phyloP scores from a whole-genome alignment of 2,113 vertebrate species.

The Microcebus lehilahytsara region DNA sequence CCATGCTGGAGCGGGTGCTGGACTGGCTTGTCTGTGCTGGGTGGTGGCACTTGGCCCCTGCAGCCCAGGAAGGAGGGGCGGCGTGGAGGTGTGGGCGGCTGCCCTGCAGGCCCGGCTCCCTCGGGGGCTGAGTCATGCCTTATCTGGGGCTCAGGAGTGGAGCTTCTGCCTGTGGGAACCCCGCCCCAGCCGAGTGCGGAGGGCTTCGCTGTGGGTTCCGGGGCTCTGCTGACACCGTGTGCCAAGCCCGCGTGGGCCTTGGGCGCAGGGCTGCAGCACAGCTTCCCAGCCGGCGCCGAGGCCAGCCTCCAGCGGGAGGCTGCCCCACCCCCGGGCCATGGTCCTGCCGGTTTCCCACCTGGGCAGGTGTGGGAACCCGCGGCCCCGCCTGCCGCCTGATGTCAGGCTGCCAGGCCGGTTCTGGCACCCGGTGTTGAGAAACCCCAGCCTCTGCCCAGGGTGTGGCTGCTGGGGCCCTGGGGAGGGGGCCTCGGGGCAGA shows the following conservation, averaged over 20 bases:
- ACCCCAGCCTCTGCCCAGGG: not conserved
- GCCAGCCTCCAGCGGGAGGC: not conserved
- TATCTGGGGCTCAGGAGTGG: not conserved
- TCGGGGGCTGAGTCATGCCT: not conserved
- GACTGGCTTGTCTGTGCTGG: accelerated
- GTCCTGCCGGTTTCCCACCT: accelerated
- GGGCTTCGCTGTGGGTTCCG: not conserved
- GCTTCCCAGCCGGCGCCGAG: not conserved
- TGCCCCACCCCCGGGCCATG: accelerated
- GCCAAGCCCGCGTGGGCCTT: not conserved
- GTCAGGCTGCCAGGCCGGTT: not conserved
- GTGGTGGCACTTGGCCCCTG: not conserved
- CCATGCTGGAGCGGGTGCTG: accelerated
- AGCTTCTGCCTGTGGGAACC: not conserved
- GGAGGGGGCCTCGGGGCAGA: accelerated
- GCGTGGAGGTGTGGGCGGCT: accelerated
- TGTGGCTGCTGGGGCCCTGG: not conserved
- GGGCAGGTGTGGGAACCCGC: not conserved
- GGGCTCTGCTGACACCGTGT: accelerated
- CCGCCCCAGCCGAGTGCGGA: accelerated
- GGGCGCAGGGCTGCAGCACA: accelerated
- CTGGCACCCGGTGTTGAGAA: not conserved
- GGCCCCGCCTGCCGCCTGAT: not conserved
- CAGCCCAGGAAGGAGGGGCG: not conserved
- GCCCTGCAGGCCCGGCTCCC: not conserved